phyloP scores from a whole-genome alignment of 2,888 invertebrate species.

The Drosophila flavopinicola region DNA sequence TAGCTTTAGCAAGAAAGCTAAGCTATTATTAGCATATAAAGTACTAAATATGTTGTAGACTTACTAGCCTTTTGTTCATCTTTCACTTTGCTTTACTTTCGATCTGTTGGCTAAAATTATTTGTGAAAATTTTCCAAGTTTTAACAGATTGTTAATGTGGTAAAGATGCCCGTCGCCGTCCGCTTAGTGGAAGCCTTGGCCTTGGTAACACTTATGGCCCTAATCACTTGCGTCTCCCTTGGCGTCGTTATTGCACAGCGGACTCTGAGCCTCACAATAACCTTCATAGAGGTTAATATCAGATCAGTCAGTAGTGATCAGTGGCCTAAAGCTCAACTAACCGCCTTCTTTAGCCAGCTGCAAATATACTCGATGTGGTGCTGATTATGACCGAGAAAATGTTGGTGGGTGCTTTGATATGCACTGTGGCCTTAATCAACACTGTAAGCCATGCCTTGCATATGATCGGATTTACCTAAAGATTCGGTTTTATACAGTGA shows the following conservation, averaged over 20 bases:
- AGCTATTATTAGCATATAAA: constrained; percentile 1
- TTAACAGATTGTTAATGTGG: not conserved
- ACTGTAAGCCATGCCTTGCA: constrained; percentile 48
- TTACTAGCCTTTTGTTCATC: not conserved
- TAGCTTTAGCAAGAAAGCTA: constrained; percentile 1
- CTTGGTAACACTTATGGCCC: constrained; percentile 55
- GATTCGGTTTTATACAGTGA: not conserved
- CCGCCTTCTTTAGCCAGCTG: constrained; percentile 51
- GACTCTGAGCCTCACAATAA: constrained; percentile 36
- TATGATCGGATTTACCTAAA: constrained; percentile 44
- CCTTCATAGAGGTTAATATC: constrained; percentile 48
- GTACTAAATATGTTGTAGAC: not conserved
- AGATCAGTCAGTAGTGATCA: no score
- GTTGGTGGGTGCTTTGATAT: constrained; percentile 47
- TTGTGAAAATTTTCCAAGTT: not conserved
- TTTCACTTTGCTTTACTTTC: constrained; percentile 27
- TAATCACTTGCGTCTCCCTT: constrained; percentile 55
- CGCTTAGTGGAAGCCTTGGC: constrained; percentile 59
- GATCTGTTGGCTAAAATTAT: not conserved
- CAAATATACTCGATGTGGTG: constrained; percentile 42
- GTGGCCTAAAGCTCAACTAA: no score
- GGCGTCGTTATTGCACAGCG: constrained; percentile 50
- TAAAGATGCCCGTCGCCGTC: constrained; percentile 60
- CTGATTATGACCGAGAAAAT: constrained; percentile 49
- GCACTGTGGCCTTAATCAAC: constrained; percentile 43